Evolutionary conservation across 2,797 vertebrate species (phyloP).

Genomic region (Helicolenus hilgendorfi): DNA sequence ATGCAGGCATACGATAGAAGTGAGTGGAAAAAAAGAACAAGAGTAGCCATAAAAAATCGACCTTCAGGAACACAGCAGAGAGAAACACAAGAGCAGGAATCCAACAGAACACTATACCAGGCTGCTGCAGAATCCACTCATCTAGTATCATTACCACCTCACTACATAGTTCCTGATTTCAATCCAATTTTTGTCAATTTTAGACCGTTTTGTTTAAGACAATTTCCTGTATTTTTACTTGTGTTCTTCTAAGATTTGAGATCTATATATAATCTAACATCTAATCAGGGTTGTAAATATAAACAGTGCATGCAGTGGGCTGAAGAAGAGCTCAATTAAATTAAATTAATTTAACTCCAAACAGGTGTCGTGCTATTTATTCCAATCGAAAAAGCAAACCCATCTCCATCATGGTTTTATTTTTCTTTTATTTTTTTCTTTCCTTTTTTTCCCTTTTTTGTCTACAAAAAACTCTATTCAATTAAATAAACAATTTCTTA

Average conservation of each 20-base stretch:
- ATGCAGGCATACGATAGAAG: not conserved
- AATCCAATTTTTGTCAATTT: not conserved
- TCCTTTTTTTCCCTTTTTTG: too few species aligned
- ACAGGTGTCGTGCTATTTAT: fast-evolving
- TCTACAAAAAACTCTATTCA: too few species aligned
- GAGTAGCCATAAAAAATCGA: not conserved
- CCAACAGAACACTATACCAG: not conserved
- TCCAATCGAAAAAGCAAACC: fast-evolving
- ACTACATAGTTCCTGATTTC: not conserved
- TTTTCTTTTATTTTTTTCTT: too few species aligned
- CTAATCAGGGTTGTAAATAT: not conserved
- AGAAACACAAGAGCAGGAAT: not conserved
- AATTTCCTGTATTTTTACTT: fast-evolving
- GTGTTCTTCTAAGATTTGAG: not conserved
- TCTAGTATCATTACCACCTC: not conserved
- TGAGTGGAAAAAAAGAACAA: not conserved
- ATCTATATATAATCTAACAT: not conserved
- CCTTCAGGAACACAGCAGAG: not conserved
- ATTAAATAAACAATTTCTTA: too few species aligned
- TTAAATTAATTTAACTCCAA: fast-evolving
- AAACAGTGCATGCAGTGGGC: too few species aligned
- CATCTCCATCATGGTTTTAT: too few species aligned
- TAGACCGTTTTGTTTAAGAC: fast-evolving
- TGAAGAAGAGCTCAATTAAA: too few species aligned
- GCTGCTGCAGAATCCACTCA: not conserved